phyloP scores from a whole-genome alignment of 2,113 vertebrate genomes.

The Channa maculata region DNA sequence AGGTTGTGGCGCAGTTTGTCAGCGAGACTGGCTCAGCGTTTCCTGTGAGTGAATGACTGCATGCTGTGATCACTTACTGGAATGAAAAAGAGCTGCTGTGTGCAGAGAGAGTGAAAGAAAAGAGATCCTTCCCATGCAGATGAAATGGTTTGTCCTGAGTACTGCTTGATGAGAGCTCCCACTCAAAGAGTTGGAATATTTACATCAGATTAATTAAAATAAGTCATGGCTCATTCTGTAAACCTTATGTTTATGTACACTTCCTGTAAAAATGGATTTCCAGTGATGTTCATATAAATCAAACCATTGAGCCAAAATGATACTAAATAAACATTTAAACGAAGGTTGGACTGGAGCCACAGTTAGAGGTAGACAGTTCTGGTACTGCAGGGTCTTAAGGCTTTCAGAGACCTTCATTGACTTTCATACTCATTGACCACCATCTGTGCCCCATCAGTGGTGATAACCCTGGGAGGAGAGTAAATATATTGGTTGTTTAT shows the following conservation, averaged over 20 bases:
- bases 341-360: neutral
- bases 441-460: neutral
- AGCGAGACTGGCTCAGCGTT: conserved; percentile 30
- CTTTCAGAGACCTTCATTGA: neutral
- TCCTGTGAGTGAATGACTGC: conserved; percentile 38
- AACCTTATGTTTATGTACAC: conserved; percentile 37
- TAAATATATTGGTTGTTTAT: too few species aligned
- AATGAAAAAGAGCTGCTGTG: conserved; percentile 57
- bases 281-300: conserved; percentile 41
- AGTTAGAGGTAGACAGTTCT: neutral
- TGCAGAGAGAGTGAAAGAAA: conserved; percentile 7
- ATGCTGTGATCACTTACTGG: conserved; percentile 64
- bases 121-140: conserved; percentile 23
- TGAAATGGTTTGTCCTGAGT: conserved; percentile 61
- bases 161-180: conserved; percentile 71
- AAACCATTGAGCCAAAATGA: conserved; percentile 22
- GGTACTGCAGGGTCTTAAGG: neutral
- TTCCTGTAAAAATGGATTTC: conserved; percentile 45
- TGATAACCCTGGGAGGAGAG: neutral
- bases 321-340: too few species aligned
- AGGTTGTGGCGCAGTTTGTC: conserved; percentile 66
- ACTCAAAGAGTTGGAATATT: conserved; percentile 69
- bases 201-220: conserved; percentile 62
- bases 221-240: conserved; percentile 61
- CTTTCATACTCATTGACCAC: neutral